Evolutionary conservation across 2,113 vertebrate species (phyloP).

Genomic region (Eleginops maclovinus): DNA sequence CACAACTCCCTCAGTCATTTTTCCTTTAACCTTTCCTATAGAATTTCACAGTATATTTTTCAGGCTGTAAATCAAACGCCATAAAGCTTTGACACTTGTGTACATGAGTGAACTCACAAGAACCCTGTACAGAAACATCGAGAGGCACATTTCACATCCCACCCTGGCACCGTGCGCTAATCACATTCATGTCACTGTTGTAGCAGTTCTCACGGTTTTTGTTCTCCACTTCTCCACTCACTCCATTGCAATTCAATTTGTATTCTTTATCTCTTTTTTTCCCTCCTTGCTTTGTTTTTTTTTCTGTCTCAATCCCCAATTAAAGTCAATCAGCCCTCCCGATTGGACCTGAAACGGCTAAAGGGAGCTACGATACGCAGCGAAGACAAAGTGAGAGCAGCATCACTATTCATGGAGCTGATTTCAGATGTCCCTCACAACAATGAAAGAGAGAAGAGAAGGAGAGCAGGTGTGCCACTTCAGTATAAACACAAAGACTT

Average conservation of each 20-base stretch:
- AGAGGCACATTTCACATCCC: conserved; percentile 9
- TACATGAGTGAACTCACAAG: not conserved
- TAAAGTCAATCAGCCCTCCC: conserved; percentile 49
- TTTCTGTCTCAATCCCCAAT: conserved; percentile 39
- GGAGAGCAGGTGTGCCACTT: not conserved
- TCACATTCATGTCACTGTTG: conserved; percentile 18
- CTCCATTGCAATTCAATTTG: conserved; percentile 34
- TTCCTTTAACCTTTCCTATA: conserved; percentile 3
- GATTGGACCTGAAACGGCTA: conserved; percentile 25
- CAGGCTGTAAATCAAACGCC: conserved; percentile 39
- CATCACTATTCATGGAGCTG: conserved; percentile 49
- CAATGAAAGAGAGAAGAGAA: not conserved
- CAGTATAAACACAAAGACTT: not conserved
- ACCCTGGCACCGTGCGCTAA: not conserved
- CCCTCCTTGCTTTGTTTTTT: not conserved
- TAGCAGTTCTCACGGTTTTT: conserved; percentile 24
- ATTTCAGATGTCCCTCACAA: conserved; percentile 35
- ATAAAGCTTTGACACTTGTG: not conserved
- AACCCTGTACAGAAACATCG: not conserved
- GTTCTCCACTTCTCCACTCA: conserved; percentile 13
- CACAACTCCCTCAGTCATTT: conserved; percentile 22
- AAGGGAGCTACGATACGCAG: conserved; percentile 18
- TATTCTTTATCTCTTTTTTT: conserved; percentile 27
- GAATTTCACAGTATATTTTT: not conserved
- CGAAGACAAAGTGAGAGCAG: not conserved